A percentile compares a stretch with the other conserved stretches of the same genome.
phyloP scores from a whole-genome alignment of 2,888 invertebrate species.

The Eugnorisma glareosa region DNA sequence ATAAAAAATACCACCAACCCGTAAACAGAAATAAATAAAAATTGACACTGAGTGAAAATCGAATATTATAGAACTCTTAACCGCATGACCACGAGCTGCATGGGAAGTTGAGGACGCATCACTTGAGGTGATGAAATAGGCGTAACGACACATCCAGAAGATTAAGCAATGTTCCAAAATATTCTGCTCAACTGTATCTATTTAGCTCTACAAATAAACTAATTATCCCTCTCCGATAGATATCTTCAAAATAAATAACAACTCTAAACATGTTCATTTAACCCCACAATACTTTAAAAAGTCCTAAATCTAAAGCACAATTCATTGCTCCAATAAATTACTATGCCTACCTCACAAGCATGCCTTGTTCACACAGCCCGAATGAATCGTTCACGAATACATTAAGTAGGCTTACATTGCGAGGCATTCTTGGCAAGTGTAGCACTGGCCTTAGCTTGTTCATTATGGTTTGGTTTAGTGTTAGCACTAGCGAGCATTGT shows the following conservation, averaged over 20 bases:
- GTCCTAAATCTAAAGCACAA: neutral
- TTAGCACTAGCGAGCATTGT: slow-evolving; percentile 32
- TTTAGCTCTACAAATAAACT: neutral
- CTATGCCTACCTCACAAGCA: neutral
- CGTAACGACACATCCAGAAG: neutral
- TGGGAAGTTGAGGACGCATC: neutral
- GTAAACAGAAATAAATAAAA: too few relatives aligned
- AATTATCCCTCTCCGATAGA: neutral
- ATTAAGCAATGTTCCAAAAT: neutral
- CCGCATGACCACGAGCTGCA: neutral
- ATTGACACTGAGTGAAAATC: neutral
- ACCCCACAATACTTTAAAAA: slow-evolving; percentile 32
- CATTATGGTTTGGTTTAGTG: slow-evolving; percentile 50
- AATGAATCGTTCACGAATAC: slow-evolving; percentile 58
- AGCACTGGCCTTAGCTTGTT: slow-evolving; percentile 45
- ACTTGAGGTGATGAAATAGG: neutral
- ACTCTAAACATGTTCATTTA: neutral
- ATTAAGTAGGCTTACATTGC: slow-evolving; percentile 48
- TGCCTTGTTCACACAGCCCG: slow-evolving; percentile 54
- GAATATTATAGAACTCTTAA: neutral
- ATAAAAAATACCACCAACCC: too few relatives aligned
- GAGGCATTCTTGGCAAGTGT: slow-evolving; percentile 60
- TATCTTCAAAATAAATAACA: slow-evolving; percentile 6
- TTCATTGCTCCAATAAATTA: slow-evolving; percentile 45
- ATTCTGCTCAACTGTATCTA: neutral